Evolutionary conservation across 2,797 vertebrate genomes (phyloP).

Genomic region (Manis crassicaudata): DNA sequence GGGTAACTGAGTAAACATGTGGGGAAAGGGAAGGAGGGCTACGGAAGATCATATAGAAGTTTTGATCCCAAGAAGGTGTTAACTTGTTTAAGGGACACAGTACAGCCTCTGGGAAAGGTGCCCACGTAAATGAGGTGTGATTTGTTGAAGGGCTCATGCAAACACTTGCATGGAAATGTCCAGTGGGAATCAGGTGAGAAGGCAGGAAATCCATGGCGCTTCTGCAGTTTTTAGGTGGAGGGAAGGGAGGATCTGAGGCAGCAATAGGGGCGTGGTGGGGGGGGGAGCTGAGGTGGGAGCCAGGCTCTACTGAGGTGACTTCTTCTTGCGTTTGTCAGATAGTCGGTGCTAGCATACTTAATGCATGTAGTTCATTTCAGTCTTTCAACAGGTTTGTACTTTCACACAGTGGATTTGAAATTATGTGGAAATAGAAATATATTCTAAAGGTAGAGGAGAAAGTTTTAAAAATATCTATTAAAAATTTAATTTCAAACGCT

Average conservation of each 20-base stretch:
- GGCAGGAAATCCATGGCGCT: not conserved
- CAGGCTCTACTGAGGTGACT: not conserved
- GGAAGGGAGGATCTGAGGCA: not conserved
- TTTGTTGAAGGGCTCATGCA: not conserved
- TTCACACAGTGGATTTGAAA: not conserved
- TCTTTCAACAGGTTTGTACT: slow-evolving; percentile 36
- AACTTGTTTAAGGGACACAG: not conserved
- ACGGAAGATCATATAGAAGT: not conserved
- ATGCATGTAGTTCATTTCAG: not conserved
- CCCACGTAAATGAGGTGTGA: not conserved
- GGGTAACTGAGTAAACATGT: not conserved
- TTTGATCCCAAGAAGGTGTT: not conserved
- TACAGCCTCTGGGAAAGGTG: not conserved
- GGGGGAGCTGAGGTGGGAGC: not conserved
- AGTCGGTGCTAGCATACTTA: not conserved
- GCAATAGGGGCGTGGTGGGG: not conserved
- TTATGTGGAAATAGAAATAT: not conserved
- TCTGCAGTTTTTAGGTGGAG: not conserved
- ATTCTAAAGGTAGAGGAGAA: not conserved
- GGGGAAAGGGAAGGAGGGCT: not conserved
- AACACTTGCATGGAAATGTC: not conserved
- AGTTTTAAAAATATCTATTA: slow-evolving; percentile 16
- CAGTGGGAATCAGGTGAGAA: not conserved
- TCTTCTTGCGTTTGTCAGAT: not conserved
- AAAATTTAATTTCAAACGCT: slow-evolving; percentile 26